Conservation (phyloP, 2,113 vertebrate species). For the Triplophysa siluroides region DNA sequence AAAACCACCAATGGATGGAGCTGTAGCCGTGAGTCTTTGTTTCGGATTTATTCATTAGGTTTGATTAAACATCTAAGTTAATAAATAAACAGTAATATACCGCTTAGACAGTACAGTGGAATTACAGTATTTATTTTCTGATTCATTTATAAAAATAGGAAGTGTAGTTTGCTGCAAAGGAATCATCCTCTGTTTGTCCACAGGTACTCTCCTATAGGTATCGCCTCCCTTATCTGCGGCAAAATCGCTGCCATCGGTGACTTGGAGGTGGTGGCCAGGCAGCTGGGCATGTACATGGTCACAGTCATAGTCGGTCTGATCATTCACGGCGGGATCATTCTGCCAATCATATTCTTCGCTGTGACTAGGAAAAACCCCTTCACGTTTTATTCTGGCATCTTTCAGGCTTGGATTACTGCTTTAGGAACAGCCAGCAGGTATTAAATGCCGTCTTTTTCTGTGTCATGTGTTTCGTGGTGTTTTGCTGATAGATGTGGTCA, state of each 20-base stretch:
- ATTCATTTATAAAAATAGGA: too few relatives aligned
- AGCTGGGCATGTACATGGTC: conserved; percentile 86
- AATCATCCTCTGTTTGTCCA: background rate
- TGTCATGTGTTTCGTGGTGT: background rate
- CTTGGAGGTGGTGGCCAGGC: conserved; percentile 77
- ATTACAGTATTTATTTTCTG: too few relatives aligned
- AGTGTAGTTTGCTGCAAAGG: too few relatives aligned
- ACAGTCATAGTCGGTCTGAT: conserved; percentile 80
- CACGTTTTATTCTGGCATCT: conserved; percentile 79
- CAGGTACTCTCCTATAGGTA: conserved; percentile 83
- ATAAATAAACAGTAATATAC: too few relatives aligned
- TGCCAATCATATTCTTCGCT: conserved; percentile 78
- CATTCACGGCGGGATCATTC: conserved; percentile 80
- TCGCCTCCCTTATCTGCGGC: conserved; percentile 81
- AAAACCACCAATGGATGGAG: background rate
- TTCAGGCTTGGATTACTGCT: conserved; percentile 86
- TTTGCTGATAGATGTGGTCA: background rate
- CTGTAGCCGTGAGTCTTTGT: background rate
- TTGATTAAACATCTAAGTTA: too few relatives aligned
- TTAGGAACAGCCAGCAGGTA: conserved; percentile 84
- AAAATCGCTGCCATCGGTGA: conserved; percentile 82
- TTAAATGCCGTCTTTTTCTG: background rate
- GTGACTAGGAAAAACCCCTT: conserved; percentile 80
- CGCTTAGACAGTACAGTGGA: too few relatives aligned
- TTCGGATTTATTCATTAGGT: too few relatives aligned